phyloP scores from a whole-genome alignment of 2,888 invertebrate species.

The Euproctis similis region DNA sequence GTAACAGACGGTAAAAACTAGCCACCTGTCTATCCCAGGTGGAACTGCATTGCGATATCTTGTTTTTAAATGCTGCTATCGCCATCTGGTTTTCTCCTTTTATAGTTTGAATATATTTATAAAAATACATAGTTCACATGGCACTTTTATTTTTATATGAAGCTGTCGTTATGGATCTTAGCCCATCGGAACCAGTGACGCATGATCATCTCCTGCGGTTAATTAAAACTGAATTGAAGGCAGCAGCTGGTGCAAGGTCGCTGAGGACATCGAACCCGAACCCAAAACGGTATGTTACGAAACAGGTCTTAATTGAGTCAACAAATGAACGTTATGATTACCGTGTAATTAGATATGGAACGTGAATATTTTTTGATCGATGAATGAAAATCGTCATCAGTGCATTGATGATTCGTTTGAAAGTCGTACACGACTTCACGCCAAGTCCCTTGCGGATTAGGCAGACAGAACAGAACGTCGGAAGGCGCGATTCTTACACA shows the following conservation, averaged over 20 bases:
- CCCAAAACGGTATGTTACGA: constrained; percentile 37
- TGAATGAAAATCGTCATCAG: too few relatives aligned
- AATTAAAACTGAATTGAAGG: constrained; percentile 68
- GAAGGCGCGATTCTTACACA: too few relatives aligned
- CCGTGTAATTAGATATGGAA: constrained; percentile 14
- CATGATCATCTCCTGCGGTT: constrained; percentile 54
- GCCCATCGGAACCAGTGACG: constrained; percentile 61
- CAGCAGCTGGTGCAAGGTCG: constrained; percentile 71
- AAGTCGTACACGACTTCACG: too few relatives aligned
- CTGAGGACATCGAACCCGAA: constrained; percentile 63
- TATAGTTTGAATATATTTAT: constrained; percentile 32
- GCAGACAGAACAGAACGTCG: too few relatives aligned
- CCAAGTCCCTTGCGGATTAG: too few relatives aligned
- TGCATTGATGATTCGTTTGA: too few relatives aligned
- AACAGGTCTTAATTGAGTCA: constrained; percentile 35
- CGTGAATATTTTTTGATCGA: too few relatives aligned
- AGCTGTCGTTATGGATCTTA: constrained; percentile 43
- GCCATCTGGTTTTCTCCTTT: constrained; percentile 46
- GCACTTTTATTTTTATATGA: constrained; percentile 33
- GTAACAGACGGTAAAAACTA: constrained; percentile 43
- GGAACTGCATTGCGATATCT: constrained; percentile 43
- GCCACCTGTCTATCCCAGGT: constrained; percentile 47
- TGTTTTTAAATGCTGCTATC: constrained; percentile 31
- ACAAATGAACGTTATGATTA: constrained; percentile 27
- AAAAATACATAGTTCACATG: constrained; percentile 24